Evolutionary conservation across 2,113 vertebrate genomes (phyloP), one percentile per base, ranked within the genome.

Genomic region (Sebastes fasciatus): DNA sequence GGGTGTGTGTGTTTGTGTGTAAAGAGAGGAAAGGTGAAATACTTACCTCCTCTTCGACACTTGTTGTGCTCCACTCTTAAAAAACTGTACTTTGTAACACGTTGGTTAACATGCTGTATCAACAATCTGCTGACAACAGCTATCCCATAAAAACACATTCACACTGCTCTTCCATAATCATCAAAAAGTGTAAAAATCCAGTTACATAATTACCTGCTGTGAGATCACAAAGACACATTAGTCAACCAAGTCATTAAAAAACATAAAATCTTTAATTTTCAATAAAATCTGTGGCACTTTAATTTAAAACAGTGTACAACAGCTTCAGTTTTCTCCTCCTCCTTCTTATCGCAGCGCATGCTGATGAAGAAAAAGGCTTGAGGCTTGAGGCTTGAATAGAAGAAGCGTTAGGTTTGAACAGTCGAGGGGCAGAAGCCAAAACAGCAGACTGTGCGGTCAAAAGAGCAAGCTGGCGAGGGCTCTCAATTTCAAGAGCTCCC

Each of bases 261-360:
- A 91, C 57, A 89, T 70, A 68, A 89, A 62, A 86, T 83, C 69
- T 91, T 94, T 93, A 89, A 89, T 90, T 86, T 86, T 72, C 65
- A 49, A 46, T 83, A 13, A 86, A 89, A 86, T 60, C 74, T 82
- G 65, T 6, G 64, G 68, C 68, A 82, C 40, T 5, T 77, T 55
- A 65, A 79, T 65, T 73, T 76, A 77, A 79, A 69, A 84, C 52
- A 21, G 54, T 26, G 48, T 70, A 70, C 55, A 75, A 51, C 60
- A 72, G 14, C 55, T 63, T 64, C 0, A 40, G n/a, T 63, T 55
- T 67, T 23, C 40, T 57, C 12, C 12, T 49, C 40, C 3, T 12
- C 51, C 8, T 10, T 57, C 26, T 70, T 46, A 8, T n/a, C 79
- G 51, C 45, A 77, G 58, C 46, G 17, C 7, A 2, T 40, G 10